Evolutionary conservation across 2,797 vertebrate genomes (phyloP).

Genomic region (Gambelia wislizenii): DNA sequence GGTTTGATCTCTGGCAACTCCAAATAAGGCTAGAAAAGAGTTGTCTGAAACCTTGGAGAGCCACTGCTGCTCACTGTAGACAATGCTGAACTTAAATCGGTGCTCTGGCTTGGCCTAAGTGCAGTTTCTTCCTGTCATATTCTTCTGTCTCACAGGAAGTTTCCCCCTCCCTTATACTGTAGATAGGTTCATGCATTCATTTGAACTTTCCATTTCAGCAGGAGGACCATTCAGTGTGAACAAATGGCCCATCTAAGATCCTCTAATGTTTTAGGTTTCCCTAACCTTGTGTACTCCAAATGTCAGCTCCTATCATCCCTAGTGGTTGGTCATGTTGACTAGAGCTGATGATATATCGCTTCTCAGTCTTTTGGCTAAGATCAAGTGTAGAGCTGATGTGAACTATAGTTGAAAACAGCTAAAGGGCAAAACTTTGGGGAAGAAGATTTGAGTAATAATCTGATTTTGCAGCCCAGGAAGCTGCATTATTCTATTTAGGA

Average conservation of each 20-base stretch:
- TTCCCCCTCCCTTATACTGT: not conserved
- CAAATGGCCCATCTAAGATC: not conserved
- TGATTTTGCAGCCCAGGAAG: not conserved
- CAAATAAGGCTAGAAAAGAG: too few species aligned
- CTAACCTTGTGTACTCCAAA: not conserved
- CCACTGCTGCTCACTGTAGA: too few species aligned
- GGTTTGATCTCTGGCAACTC: too few species aligned
- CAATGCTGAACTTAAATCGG: too few species aligned
- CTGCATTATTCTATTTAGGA: not conserved
- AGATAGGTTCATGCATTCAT: not conserved
- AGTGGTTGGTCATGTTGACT: not conserved
- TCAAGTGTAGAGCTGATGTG: too few species aligned
- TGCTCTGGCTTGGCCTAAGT: too few species aligned
- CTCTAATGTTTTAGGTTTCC: not conserved
- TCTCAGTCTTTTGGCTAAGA: too few species aligned
- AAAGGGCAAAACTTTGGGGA: not conserved
- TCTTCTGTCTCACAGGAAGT: not conserved
- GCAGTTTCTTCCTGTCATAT: not conserved
- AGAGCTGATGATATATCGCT: too few species aligned
- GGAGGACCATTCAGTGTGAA: too few species aligned
- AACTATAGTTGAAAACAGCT: not conserved
- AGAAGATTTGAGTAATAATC: not conserved
- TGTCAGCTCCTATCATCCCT: too few species aligned
- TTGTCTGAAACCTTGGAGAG: too few species aligned
- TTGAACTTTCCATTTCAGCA: too few species aligned